phyloP scores from a whole-genome alignment of 64 coral and sea anemone genomes.

The Cladopsammia gracilis region DNA sequence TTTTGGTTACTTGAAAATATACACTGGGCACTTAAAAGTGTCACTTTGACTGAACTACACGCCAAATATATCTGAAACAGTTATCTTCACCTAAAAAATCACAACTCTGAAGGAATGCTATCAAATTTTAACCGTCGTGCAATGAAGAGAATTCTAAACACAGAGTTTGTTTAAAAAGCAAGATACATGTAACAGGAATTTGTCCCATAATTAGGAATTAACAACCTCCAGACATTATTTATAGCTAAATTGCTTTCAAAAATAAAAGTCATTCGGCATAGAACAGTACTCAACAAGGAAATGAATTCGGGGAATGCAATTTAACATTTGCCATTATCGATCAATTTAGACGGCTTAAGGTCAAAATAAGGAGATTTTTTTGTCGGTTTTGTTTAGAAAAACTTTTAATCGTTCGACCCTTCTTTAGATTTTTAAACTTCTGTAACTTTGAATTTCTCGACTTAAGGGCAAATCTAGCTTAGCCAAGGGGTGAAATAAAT shows the following conservation, averaged over 20 bases:
- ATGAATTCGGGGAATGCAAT: constrained; percentile 11
- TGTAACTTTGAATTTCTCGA: neutral
- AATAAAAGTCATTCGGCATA: neutral
- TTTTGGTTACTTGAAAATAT: neutral
- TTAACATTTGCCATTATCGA: neutral
- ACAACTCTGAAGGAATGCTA: too few relatives aligned
- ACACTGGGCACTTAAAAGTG: neutral
- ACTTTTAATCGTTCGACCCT: neutral
- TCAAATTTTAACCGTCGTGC: neutral
- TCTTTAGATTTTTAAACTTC: neutral
- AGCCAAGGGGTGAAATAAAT: neutral
- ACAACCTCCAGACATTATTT: neutral
- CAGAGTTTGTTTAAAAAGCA: neutral
- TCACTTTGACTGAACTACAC: neutral
- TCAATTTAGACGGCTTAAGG: neutral
- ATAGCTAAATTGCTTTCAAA: neutral
- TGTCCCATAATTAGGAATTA: neutral
- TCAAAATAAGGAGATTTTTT: neutral
- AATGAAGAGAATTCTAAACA: neutral
- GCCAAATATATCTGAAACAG: too few relatives aligned
- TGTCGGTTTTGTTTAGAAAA: neutral
- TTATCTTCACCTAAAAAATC: neutral
- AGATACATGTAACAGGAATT: neutral
- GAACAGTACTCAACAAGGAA: neutral
- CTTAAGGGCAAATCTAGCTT: neutral